Percentiles rank a stretch among this genome's conserved stretches.
Conservation (phyloP, 2,888 invertebrate species). For the Cantharis rufa region DNA sequence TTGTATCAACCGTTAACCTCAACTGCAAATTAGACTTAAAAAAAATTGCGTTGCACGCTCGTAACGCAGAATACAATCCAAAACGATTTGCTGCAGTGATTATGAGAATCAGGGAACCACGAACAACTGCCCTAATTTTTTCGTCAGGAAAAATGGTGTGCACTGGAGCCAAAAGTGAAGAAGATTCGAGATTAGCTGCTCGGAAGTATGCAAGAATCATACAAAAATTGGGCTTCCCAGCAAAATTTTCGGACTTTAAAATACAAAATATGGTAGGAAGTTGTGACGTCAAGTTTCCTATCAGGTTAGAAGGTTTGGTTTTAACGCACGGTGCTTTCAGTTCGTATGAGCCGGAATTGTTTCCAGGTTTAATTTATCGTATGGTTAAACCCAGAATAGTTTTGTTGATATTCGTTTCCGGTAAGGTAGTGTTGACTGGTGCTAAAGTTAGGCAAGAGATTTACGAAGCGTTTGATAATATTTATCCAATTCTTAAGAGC, state of each 20-base stretch:
- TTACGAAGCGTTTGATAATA: constrained; percentile 76
- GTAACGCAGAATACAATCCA: constrained; percentile 99
- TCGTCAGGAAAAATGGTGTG: constrained; percentile 88
- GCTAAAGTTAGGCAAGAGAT: constrained; percentile 76
- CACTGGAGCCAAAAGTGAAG: constrained; percentile 84
- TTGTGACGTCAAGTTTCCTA: constrained; percentile 86
- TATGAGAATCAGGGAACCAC: constrained; percentile 89
- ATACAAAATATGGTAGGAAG: constrained; percentile 88
- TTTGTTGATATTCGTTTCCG: constrained; percentile 80
- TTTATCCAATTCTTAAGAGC: constrained; percentile 76
- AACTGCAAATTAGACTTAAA: constrained; percentile 94
- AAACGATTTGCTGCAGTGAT: constrained; percentile 99
- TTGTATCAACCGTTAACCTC: constrained; percentile 96
- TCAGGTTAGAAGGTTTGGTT: constrained; percentile 76
- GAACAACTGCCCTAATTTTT: constrained; percentile 85
- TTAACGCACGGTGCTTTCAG: constrained; percentile 80
- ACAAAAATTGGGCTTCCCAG: constrained; percentile 78
- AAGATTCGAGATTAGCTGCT: constrained; percentile 76
- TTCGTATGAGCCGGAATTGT: constrained; percentile 81
- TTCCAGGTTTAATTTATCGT: constrained; percentile 81
- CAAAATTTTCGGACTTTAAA: constrained; percentile 79
- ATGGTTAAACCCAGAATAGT: constrained; percentile 83
- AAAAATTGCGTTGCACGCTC: constrained; percentile 94
- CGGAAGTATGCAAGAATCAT: constrained; percentile 82
- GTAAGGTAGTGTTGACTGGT: constrained; percentile 81